These are phyloP conservation scores for Sprattus sprattus DNA, from an alignment of 2,113 vertebrate genomes.

Conservation along the genomic window DNA sequence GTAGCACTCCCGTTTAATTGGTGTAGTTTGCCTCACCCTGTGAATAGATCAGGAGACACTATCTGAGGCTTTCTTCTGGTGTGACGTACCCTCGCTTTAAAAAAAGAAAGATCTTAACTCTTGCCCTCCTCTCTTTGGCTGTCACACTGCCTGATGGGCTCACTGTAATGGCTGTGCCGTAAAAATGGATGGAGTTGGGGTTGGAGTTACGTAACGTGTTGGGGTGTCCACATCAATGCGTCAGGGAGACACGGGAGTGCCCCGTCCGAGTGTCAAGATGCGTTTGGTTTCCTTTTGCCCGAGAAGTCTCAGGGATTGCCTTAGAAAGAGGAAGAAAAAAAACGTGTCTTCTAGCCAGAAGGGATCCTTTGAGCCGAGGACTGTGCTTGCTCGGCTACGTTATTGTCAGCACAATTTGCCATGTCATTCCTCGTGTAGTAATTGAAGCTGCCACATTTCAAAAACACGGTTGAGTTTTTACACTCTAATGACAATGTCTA, in stretches of 20 bases:
- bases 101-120: not conserved
- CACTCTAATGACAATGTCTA: not conserved
- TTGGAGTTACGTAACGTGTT: not conserved
- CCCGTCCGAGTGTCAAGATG: not conserved
- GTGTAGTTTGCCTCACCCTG: not conserved
- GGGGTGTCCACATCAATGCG: not conserved
- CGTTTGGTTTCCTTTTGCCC: not conserved
- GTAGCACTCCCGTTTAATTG: not conserved
- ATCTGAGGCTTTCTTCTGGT: not conserved
- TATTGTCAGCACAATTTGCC: not conserved
- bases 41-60: not conserved
- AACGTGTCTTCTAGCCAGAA: not conserved
- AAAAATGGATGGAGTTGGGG: no score
- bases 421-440: not conserved
- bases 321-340: not conserved
- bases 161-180: not conserved
- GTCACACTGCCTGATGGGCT: not conserved
- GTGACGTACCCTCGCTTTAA: not conserved
- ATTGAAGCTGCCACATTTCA: not conserved
- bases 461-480: constrained; percentile 10
- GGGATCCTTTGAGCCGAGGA: not conserved
- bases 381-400: not conserved
- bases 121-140: not conserved
- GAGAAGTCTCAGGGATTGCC: not conserved
- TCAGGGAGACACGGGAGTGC: not conserved